These are phyloP conservation scores for Ennomos erosarius DNA, from an alignment of 2,888 invertebrate genomes.

Conservation along the genomic window DNA sequence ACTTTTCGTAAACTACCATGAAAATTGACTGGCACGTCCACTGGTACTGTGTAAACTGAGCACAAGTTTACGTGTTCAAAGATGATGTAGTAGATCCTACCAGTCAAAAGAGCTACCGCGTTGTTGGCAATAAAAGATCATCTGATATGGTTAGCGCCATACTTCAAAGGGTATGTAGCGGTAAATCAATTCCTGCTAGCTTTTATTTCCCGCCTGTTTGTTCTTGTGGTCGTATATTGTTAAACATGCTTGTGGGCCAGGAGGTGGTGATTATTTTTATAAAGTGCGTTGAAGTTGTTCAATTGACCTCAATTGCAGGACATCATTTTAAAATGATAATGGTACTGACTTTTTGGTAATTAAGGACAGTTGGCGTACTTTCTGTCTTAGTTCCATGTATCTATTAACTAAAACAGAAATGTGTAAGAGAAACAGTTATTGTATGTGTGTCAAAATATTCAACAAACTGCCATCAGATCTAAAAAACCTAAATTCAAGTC, in stretches of 20 bases:
- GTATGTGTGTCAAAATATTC: too few species aligned
- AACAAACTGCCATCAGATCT: too few species aligned
- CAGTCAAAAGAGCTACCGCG: conserved; percentile 7
- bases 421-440: too few species aligned
- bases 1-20: too few species aligned
- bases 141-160: conserved; percentile 11
- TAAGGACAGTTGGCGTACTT: too few species aligned
- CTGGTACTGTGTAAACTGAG: not conserved
- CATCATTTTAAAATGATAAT: too few species aligned
- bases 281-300: conserved; percentile 3
- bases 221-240: conserved; percentile 10
- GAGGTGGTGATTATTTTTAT: conserved; percentile 6
- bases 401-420: too few species aligned
- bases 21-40: not conserved
- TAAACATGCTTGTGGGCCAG: not conserved
- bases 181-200: conserved; percentile 25
- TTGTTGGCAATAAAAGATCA: conserved; percentile 1
- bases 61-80: not conserved
- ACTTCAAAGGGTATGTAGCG: conserved; percentile 23
- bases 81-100: conserved; percentile 5
- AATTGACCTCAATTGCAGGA: conserved; percentile 9
- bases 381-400: too few species aligned
- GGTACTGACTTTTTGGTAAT: too few species aligned
- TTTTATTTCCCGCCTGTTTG: conserved; percentile 20
- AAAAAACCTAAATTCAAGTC: too few species aligned